Percentiles rank a stretch among this genome's conserved stretches.
Conservation (phyloP, 2,888 invertebrate species). For the Drosophila rellima region DNA sequence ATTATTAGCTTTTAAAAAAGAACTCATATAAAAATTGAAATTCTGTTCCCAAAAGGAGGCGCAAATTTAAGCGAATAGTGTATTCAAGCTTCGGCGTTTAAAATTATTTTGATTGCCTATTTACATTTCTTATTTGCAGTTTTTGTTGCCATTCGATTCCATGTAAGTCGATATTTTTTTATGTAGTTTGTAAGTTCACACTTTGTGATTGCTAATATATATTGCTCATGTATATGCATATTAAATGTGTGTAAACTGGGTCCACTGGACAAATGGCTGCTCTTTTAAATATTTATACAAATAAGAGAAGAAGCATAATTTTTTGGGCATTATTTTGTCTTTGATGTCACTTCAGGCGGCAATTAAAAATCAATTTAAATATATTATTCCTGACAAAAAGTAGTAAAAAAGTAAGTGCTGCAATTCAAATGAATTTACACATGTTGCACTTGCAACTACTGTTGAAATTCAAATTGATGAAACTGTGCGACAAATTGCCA, state of each 20-base stretch:
- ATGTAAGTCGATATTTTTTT: slow-evolving; percentile 61
- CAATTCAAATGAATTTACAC: slow-evolving; percentile 54
- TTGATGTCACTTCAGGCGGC: slow-evolving; percentile 23
- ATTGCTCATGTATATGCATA: slow-evolving; percentile 1
- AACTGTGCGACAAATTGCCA: slow-evolving; percentile 43
- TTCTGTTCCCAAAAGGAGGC: background rate
- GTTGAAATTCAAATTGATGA: slow-evolving; percentile 27
- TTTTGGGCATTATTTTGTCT: background rate
- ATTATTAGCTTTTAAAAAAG: no score
- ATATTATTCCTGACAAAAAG: slow-evolving; percentile 9
- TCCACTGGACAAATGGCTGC: slow-evolving; percentile 38
- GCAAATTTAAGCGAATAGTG: slow-evolving; percentile 2
- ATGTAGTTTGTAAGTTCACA: slow-evolving; percentile 38
- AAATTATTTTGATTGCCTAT: background rate
- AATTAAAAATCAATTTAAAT: slow-evolving; percentile 65
- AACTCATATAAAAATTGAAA: no score
- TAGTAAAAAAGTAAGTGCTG: background rate
- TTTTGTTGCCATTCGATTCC: slow-evolving; percentile 40
- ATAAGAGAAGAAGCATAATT: background rate
- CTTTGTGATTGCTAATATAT: slow-evolving; percentile 36
- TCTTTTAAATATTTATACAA: slow-evolving; percentile 22
- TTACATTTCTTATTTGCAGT: slow-evolving; percentile 1
- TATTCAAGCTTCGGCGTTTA: slow-evolving; percentile 3
- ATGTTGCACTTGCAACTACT: slow-evolving; percentile 7
- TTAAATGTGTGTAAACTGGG: slow-evolving; percentile 22